phyloP scores from a whole-genome alignment of 2,888 invertebrate genomes.

The Andrena minutula region DNA sequence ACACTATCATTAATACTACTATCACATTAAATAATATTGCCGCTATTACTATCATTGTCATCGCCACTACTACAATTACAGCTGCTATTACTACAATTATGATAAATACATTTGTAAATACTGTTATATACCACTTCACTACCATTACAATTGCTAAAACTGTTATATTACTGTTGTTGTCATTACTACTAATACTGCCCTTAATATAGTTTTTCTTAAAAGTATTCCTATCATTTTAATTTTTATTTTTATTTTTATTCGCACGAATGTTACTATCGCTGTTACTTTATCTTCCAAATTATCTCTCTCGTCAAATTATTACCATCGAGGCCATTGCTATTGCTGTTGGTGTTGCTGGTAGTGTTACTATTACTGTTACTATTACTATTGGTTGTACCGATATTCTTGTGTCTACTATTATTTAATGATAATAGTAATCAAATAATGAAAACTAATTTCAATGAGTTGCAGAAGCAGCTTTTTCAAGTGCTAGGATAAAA shows the following conservation, averaged over 20 bases:
- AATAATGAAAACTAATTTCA: conserved; percentile 40
- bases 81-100: conserved; percentile 31
- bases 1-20: conserved; percentile 49
- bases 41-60: conserved; percentile 49
- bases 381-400: background rate
- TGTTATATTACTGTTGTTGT: conserved; percentile 16
- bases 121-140: background rate
- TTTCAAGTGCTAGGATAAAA: conserved; percentile 35
- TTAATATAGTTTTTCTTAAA: background rate
- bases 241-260: background rate
- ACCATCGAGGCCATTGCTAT: conserved; percentile 28
- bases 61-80: conserved; percentile 31
- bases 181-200: conserved; percentile 14
- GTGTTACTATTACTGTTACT: background rate
- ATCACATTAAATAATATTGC: conserved; percentile 56
- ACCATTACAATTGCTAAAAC: conserved; percentile 5
- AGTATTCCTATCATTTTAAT: background rate
- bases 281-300: conserved; percentile 18
- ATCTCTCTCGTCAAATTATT: conserved; percentile 21
- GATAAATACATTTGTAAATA: conserved; percentile 2
- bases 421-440: conserved; percentile 33
- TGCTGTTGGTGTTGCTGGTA: conserved; percentile 9
- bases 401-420: conserved; percentile 2
- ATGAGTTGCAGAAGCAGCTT: conserved; percentile 51
- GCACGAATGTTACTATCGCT: conserved; percentile 8